These are phyloP conservation scores for Pollimyrus isidori DNA, from an alignment of 2,113 vertebrate species.

Conservation along the genomic window DNA sequence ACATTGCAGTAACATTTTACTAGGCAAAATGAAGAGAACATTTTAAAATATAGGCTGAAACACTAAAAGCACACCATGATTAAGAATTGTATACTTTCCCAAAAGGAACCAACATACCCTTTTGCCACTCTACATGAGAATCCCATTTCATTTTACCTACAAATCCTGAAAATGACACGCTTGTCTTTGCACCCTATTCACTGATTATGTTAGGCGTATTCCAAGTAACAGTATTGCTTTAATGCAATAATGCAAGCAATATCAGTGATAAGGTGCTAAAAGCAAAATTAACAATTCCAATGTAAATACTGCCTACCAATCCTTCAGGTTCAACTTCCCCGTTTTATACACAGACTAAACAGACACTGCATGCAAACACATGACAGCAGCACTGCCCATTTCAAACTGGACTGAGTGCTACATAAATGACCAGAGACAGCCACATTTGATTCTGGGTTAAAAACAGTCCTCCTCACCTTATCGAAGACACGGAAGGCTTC, in stretches of 20 bases:
- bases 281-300: not conserved
- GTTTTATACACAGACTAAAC: not conserved
- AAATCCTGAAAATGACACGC: not conserved
- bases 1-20: not conserved
- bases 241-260: not conserved
- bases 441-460: not conserved
- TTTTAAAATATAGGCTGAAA: not conserved
- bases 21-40: not conserved
- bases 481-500: conserved; percentile 89
- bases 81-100: not conserved
- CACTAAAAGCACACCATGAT: not conserved
- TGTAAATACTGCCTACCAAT: not conserved
- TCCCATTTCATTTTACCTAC: not conserved
- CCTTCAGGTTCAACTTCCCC: not conserved
- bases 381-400: not conserved
- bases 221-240: not conserved
- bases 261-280: not conserved
- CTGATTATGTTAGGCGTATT: not conserved
- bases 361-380: not conserved
- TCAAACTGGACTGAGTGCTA: not conserved
- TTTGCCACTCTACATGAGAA: not conserved
- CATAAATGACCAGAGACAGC: not conserved
- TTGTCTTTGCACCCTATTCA: not conserved
- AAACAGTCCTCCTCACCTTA: conserved; percentile 59
- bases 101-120: not conserved